These are phyloP conservation scores for Gobio gobio DNA, from an alignment of 2,113 vertebrate genomes.

Conservation along the genomic window DNA sequence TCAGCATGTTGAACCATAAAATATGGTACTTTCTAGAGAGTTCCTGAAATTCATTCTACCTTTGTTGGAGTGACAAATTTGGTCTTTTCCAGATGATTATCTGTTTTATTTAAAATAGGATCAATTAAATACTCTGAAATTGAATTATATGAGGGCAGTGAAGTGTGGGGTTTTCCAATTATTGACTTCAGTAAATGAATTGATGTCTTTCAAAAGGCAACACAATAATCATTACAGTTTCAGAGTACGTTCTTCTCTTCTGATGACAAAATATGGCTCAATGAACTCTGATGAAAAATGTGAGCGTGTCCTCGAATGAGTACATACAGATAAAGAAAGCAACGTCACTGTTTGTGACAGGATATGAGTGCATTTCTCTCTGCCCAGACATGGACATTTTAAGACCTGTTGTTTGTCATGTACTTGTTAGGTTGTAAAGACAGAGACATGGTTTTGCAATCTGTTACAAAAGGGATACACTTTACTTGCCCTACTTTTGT, in stretches of 20 bases:
- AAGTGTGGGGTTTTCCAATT: conserved; percentile 47
- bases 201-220: conserved; percentile 34
- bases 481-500: neutral
- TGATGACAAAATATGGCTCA: conserved; percentile 11
- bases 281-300: conserved; percentile 15
- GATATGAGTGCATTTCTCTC: neutral
- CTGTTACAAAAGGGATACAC: neutral
- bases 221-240: neutral
- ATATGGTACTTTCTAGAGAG: neutral
- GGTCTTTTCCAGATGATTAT: neutral
- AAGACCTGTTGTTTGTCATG: conserved; percentile 27
- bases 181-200: conserved; percentile 44
- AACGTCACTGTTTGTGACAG: neutral
- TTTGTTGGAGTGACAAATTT: neutral
- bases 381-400: conserved; percentile 1
- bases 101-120: conserved; percentile 4
- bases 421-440: conserved; percentile 6
- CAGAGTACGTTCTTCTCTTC: neutral
- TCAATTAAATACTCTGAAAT: conserved; percentile 43
- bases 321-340: neutral
- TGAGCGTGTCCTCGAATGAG: neutral
- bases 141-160: conserved; percentile 46
- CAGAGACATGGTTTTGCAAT: conserved; percentile 46
- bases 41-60: neutral
- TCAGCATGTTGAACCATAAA: neutral